phyloP scores from a whole-genome alignment of 2,888 invertebrate species.

The Drosophila mimetica region DNA sequence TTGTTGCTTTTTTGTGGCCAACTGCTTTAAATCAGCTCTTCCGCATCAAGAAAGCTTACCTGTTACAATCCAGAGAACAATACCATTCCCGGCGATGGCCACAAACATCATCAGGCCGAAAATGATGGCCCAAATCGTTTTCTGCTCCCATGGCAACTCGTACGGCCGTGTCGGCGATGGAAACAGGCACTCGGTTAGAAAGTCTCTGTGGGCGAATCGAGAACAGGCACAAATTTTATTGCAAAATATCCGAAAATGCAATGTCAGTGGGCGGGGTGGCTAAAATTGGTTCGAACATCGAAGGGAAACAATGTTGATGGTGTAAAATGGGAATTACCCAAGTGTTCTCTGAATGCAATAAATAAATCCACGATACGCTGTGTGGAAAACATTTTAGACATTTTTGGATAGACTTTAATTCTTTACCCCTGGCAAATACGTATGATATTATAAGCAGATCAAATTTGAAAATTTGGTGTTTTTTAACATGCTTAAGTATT shows the following conservation, averaged over 20 bases:
- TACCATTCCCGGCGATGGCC: constrained; percentile 93
- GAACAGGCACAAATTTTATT: constrained; percentile 9
- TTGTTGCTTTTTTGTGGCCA: not conserved
- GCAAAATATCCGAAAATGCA: not conserved
- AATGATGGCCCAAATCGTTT: constrained; percentile 90
- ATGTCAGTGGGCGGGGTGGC: too few relatives aligned
- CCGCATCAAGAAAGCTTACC: constrained; percentile 85
- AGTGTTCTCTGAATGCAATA: not conserved
- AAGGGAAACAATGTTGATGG: not conserved
- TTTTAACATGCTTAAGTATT: too few relatives aligned
- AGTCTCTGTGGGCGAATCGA: constrained; percentile 84
- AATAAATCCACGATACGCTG: not conserved
- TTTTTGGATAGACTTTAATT: too few relatives aligned
- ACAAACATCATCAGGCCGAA: constrained; percentile 91
- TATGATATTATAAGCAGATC: too few relatives aligned
- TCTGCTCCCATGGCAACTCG: constrained; percentile 88
- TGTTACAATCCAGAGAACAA: constrained; percentile 97
- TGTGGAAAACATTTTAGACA: too few relatives aligned
- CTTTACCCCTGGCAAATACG: too few relatives aligned
- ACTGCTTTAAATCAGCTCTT: constrained; percentile 15
- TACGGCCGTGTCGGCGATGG: constrained; percentile 86
- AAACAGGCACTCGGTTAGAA: constrained; percentile 87
- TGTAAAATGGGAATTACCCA: not conserved
- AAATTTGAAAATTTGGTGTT: too few relatives aligned
- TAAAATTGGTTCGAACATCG: not conserved